Percentiles rank a stretch among this genome's conserved stretches.
Conservation (phyloP, 2,113 vertebrate genomes). For the Dendrocopos noguchii region DNA sequence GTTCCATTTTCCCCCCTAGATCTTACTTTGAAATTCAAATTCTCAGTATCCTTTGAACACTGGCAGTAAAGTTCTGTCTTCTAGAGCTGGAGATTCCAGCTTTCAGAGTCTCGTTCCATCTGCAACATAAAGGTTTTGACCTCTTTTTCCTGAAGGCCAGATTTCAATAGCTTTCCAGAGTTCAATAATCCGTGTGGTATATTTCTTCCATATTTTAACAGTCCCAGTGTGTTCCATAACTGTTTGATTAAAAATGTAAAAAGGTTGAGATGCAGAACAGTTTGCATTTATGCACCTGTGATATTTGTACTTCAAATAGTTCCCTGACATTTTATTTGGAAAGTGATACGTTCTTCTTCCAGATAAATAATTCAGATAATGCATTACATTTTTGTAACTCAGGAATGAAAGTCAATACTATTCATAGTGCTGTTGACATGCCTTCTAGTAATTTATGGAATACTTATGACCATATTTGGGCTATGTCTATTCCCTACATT, state of each 20-base stretch:
- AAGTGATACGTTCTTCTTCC: constrained; percentile 43
- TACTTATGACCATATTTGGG: constrained; percentile 61
- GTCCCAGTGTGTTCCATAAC: neutral
- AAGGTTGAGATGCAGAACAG: constrained; percentile 5
- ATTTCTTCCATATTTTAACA: constrained; percentile 12
- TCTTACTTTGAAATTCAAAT: constrained; percentile 13
- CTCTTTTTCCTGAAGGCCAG: neutral
- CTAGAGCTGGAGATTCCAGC: neutral
- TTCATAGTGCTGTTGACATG: constrained; percentile 49
- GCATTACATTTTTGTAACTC: constrained; percentile 37
- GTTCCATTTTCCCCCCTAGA: neutral
- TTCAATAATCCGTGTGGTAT: neutral
- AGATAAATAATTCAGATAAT: constrained; percentile 56
- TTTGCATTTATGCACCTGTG: constrained; percentile 24
- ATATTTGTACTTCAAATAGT: constrained; percentile 45
- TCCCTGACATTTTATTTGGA: constrained; percentile 42
- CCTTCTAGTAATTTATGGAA: constrained; percentile 60
- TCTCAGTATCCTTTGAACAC: neutral
- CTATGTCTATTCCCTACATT: constrained; percentile 37
- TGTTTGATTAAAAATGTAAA: constrained; percentile 34
- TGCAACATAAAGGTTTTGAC: neutral
- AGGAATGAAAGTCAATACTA: constrained; percentile 60
- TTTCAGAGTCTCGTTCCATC: constrained; percentile 26
- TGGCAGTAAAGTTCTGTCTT: neutral
- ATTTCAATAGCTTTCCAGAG: constrained; percentile 6